These are phyloP conservation scores for Bolborhynchus lineola DNA, from an alignment of 2,113 vertebrate genomes.

Conservation along the genomic window DNA sequence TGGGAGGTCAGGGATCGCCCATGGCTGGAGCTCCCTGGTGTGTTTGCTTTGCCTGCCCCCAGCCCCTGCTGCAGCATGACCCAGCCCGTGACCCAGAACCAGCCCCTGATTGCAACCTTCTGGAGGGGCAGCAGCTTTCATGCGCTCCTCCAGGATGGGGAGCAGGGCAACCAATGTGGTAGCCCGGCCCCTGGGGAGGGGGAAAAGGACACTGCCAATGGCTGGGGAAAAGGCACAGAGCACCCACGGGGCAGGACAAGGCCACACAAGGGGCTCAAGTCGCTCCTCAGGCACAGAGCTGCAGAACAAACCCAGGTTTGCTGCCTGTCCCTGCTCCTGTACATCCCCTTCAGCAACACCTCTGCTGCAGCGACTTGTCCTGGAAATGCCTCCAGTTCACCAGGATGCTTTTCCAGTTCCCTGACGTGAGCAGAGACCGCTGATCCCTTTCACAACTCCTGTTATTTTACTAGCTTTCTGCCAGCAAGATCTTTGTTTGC, in stretches of 20 bases:
- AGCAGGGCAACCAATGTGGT: accelerated
- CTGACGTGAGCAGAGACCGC: neutral
- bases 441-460: neutral
- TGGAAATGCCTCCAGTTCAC: neutral
- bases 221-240: neutral
- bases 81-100: conserved; percentile 71
- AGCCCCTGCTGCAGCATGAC: conserved; percentile 71
- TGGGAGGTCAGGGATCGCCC: conserved; percentile 68
- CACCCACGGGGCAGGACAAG: neutral
- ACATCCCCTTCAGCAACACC: neutral
- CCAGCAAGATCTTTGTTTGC: accelerated
- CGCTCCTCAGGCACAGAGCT: neutral
- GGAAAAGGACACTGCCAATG: neutral
- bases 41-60: conserved; percentile 76
- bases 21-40: conserved; percentile 33
- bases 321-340: neutral
- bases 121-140: conserved; percentile 59
- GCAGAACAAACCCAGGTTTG: neutral
- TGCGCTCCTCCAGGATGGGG: neutral
- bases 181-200: neutral
- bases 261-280: accelerated
- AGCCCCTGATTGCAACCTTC: conserved; percentile 78
- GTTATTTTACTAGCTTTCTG: neutral
- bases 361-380: neutral
- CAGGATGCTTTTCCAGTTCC: neutral